Evolutionary conservation across 2,888 invertebrate genomes (phyloP), one percentile per base, ranked within the genome.

Genomic region (Zygaena filipendulae): DNA sequence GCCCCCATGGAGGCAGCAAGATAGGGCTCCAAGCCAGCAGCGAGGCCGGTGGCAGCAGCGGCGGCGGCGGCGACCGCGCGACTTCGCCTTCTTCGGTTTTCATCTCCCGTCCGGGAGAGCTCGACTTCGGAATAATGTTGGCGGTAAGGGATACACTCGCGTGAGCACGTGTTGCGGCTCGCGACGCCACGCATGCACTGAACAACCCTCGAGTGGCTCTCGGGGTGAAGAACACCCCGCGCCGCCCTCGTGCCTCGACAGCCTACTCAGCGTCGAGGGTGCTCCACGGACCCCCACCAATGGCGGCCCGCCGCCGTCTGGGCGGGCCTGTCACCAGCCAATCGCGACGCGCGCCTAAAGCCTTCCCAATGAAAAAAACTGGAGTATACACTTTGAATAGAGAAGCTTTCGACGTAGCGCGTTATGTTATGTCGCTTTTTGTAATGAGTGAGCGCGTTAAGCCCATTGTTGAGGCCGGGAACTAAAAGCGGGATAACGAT

Each of bases 1-100:
- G 87, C 29, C 86, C 87, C 88, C 89, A 90, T 11, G 88, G 88
- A 45, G 87, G 87, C 59, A 90, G 68, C 49, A 90, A 63, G 37
- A 88, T 85, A 23, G 90, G 90, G 49, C 88, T 87, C 89, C 88
- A 89, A 10, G 87, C 87, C 56, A 89, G 64, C 56, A 89, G 80
- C 31, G 88, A 86, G n/a, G 84, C 81, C 30, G 82, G 81, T 37
- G 82, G 83, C 51, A 74, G 61, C 51, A 71, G 64, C 51, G 50
- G 56, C 38, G 75, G 74, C 58, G 61, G 69, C 45, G 66, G 57
- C 37, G 70, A 62, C 39, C 69, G 70, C 54, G 61, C 62, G 40
- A 61, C 61, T 43, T 66, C 70, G 39, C 71, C 74, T 53, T 75
- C 71, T 67, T 77, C 79, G 35, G 74, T 67, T 61, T 75, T 77